Evolutionary conservation across 2,113 vertebrate genomes (phyloP), one percentile per base, ranked within the genome.

Genomic region (Pollachius pollachius): DNA sequence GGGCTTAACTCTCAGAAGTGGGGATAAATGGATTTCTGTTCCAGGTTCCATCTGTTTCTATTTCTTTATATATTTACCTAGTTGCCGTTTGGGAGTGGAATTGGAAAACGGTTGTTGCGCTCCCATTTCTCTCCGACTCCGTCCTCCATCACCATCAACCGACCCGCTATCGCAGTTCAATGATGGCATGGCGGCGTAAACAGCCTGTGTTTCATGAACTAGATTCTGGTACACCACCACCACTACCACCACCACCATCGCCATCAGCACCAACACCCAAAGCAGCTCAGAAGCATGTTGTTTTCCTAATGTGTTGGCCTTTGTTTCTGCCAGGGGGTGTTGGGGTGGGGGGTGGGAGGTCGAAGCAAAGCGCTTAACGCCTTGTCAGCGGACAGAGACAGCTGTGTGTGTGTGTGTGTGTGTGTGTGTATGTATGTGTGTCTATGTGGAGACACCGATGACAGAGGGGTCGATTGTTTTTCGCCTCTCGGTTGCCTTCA

Each of bases 21-120:
- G 77, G 84, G 81, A 82, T 88, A 86, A 87, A 88, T 85, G 81
- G 84, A 87, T 87, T 88, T 85, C 61, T 82, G 41, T 63, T 83
- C 34, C 64, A 80, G 81, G 80, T 88, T 88, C 84, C 85, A 88
- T 89, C 81, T 87, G 85, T 62, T 57, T 57, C 15, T 57, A 5
- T 84, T 86, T 85, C 7, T 48, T 48, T 48, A 48, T 48, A 11
- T 48, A 13, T 48, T 48, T 48, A 48, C 41, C 41, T 48, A 48
- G 6, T 83, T 77, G 65, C 78, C 84, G 74, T 87, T 88, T 88
- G 83, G 71, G 71, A 70, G 81, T 83, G 86, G 84, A 85, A 88
- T 87, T 87, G 78, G 73, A 87, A 86, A 57, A 17, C 54, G 4
- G 54, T 57, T 17, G 16, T 57, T 17, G 54, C 54, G 0, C 17